Evolutionary conservation across 2,888 invertebrate genomes (phyloP).

Genomic region (Harpalus rubripes): DNA sequence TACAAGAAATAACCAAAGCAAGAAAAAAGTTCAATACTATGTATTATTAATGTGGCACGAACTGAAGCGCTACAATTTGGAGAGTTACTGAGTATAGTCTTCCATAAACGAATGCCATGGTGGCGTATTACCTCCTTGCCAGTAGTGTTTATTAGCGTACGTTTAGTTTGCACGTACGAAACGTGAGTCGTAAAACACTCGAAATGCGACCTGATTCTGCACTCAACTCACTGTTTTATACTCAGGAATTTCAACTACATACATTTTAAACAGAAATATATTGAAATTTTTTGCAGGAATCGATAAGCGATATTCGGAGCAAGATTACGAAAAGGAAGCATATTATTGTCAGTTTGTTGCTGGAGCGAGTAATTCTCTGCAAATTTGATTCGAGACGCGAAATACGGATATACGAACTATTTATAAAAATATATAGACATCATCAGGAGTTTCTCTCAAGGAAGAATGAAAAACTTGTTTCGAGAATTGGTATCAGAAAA

Average conservation of each 20-base stretch:
- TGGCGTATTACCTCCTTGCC: constrained; percentile 16
- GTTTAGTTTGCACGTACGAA: constrained; percentile 41
- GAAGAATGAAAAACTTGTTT: background rate
- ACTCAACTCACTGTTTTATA: background rate
- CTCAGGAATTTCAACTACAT: background rate
- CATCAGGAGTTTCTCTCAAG: background rate
- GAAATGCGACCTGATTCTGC: constrained; percentile 20
- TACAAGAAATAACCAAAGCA: background rate
- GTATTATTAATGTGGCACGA: background rate
- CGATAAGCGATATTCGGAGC: background rate
- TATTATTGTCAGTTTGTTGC: constrained; percentile 6
- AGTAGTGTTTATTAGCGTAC: constrained; percentile 40
- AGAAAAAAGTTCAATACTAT: background rate
- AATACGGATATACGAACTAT: background rate
- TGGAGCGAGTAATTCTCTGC: background rate
- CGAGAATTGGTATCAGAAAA: background rate
- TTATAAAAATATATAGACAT: constrained; percentile 1
- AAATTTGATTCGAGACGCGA: background rate
- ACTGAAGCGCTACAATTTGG: background rate
- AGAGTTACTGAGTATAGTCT: background rate
- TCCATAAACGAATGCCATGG: background rate
- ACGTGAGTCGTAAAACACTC: constrained; percentile 13
- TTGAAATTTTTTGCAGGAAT: constrained; percentile 14
- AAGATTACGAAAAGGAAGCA: background rate
- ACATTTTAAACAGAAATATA: constrained; percentile 6